Evolutionary conservation across 1,140 invertebrate species (phyloP).

Genomic region (Sycobia sp.): DNA sequence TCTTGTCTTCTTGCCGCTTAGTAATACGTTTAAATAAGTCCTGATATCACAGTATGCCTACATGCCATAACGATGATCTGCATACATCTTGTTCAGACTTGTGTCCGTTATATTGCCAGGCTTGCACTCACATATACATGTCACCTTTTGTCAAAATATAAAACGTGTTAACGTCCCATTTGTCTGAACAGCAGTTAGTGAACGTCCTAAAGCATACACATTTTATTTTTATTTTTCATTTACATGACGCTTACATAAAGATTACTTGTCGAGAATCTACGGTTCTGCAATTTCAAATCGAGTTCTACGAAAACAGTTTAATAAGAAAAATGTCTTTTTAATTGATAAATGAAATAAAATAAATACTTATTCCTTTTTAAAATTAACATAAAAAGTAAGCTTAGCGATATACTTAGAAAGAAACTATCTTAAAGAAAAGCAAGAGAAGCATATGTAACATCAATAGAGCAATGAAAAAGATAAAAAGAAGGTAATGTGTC

Average conservation of each 20-base stretch:
- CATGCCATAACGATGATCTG: slow-evolving; percentile 32
- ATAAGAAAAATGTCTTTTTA: background rate
- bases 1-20: slow-evolving; percentile 53
- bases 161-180: slow-evolving; percentile 40
- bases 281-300: background rate
- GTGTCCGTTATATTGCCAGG: slow-evolving; percentile 55
- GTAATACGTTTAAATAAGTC: slow-evolving; percentile 51
- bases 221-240: slow-evolving; percentile 30
- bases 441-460: slow-evolving; percentile 1
- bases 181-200: slow-evolving; percentile 37
- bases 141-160: slow-evolving; percentile 36
- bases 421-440: too few relatives aligned
- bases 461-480: slow-evolving; percentile 20
- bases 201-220: slow-evolving; percentile 28
- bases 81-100: slow-evolving; percentile 44
- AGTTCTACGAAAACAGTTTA: background rate
- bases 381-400: too few relatives aligned
- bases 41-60: slow-evolving; percentile 41
- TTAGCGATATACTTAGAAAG: too few relatives aligned
- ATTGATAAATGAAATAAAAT: too few relatives aligned
- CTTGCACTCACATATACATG: slow-evolving; percentile 54
- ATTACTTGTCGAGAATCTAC: slow-evolving; percentile 8
- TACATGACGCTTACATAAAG: slow-evolving; percentile 14
- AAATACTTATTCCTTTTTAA: too few relatives aligned
- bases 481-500: slow-evolving; percentile 45